A percentile compares a stretch with the other conserved stretches of the same genome.
These are phyloP conservation scores for Lymantria dispar DNA, from an alignment of 2,888 invertebrate species.

Conservation along the genomic window DNA sequence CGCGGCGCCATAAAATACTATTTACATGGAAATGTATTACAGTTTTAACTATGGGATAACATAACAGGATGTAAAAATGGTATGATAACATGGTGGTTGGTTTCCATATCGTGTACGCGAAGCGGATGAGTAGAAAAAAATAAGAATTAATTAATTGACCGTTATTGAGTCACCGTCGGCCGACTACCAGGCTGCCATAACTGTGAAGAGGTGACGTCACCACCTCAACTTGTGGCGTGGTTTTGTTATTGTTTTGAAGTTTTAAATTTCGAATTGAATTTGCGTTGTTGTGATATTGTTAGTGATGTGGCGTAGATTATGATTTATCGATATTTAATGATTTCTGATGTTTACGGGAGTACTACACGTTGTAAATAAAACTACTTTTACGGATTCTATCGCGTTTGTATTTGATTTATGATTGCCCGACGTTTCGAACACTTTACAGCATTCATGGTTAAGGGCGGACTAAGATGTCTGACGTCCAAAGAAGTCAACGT, in stretches of 20 bases:
- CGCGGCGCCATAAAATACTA: too few relatives aligned
- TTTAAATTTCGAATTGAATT: slow-evolving; percentile 1
- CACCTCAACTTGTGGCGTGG: not conserved
- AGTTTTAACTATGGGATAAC: too few relatives aligned
- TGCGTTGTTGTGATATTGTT: not conserved
- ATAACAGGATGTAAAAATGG: too few relatives aligned
- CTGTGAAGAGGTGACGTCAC: slow-evolving; percentile 34
- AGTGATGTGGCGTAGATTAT: not conserved
- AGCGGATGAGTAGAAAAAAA: slow-evolving; percentile 5
- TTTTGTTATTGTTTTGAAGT: slow-evolving; percentile 4
- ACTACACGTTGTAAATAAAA: too few relatives aligned
- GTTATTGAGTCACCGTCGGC: slow-evolving; percentile 29
- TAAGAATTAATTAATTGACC: slow-evolving; percentile 23
- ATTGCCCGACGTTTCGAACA: too few relatives aligned
- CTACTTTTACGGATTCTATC: too few relatives aligned
- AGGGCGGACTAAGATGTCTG: too few relatives aligned
- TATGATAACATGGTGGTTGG: not conserved
- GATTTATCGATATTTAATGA: slow-evolving; percentile 5
- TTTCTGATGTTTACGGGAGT: too few relatives aligned
- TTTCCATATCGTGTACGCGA: slow-evolving; percentile 3
- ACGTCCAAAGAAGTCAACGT: too few relatives aligned
- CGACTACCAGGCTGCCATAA: slow-evolving; percentile 36
- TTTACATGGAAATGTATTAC: too few relatives aligned
- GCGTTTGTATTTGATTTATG: too few relatives aligned
- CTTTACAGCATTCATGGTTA: too few relatives aligned